Conservation (phyloP, 2,888 invertebrate species). For the Chrysotoxum bicinctum region DNA sequence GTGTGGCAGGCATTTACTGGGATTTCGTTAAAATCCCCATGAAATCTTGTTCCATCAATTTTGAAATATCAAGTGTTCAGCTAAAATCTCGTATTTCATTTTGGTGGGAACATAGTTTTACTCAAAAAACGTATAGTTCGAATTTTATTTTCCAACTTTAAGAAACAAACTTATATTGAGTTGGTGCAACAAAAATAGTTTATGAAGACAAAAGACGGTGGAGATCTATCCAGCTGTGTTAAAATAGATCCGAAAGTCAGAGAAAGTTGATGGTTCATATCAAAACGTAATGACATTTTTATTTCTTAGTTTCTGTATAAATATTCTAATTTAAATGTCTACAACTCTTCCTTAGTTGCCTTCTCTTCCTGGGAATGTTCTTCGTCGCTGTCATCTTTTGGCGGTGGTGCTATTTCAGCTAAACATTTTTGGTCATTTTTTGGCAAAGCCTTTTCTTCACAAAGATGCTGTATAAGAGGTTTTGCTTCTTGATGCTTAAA, state of each 20-base stretch:
- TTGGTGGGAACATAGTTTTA: no score
- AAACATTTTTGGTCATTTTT: conserved; percentile 87
- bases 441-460: conserved; percentile 88
- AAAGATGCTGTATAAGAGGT: conserved; percentile 88
- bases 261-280: neutral
- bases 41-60: no score
- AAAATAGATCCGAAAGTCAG: neutral
- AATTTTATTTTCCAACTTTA: no score
- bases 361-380: conserved; percentile 42
- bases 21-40: no score
- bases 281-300: neutral
- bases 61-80: no score
- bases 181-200: no score
- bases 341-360: conserved; percentile 46
- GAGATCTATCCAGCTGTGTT: no score
- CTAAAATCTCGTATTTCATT: no score
- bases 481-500: conserved; percentile 89
- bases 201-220: no score
- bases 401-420: conserved; percentile 80
- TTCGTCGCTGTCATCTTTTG: neutral
- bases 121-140: no score
- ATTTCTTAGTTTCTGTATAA: neutral
- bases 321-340: neutral
- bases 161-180: no score
- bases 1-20: no score